Evolutionary conservation across 2,797 vertebrate species (phyloP).

Genomic region (Trachurus trachurus): DNA sequence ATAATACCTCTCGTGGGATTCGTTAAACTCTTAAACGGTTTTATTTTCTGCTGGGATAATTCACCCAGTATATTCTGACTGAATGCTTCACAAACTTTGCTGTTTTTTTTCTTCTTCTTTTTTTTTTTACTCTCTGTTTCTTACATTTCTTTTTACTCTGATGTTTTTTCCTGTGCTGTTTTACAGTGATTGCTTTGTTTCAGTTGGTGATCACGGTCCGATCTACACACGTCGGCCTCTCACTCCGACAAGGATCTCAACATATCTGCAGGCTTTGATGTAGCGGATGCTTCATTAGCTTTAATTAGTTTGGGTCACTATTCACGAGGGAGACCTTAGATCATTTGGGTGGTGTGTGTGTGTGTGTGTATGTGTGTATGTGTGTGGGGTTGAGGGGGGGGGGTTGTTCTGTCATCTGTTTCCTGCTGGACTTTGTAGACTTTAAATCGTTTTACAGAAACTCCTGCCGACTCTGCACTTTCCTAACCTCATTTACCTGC

Average conservation of each 20-base stretch:
- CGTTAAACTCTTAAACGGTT: constrained; percentile 11
- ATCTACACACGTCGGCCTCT: constrained; percentile 28
- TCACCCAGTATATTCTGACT: not conserved
- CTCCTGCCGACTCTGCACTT: not conserved
- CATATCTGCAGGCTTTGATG: constrained; percentile 77
- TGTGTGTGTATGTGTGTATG: not conserved
- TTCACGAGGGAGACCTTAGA: constrained; percentile 52
- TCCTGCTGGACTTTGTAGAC: constrained; percentile 40
- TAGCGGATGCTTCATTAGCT: constrained; percentile 76
- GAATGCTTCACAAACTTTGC: not conserved
- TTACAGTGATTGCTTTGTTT: constrained; percentile 58
- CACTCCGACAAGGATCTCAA: constrained; percentile 63
- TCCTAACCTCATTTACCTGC: not conserved
- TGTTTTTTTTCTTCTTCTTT: not conserved
- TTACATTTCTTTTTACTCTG: not conserved
- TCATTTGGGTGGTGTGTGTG: constrained; percentile 45
- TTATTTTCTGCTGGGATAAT: not conserved
- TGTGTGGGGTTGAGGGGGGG: no score
- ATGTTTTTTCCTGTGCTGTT: not conserved
- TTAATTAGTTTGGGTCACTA: constrained; percentile 74
- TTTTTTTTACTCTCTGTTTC: not conserved
- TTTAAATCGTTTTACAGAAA: constrained; percentile 13
- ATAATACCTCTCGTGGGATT: constrained; percentile 60
- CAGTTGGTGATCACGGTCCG: constrained; percentile 18
- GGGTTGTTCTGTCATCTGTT: constrained; percentile 36